A percentile compares a stretch with the other conserved stretches of the same genome.
These are phyloP conservation scores for Brotula barbata DNA, from an alignment of 2,797 vertebrate genomes.

Conservation along the genomic window DNA sequence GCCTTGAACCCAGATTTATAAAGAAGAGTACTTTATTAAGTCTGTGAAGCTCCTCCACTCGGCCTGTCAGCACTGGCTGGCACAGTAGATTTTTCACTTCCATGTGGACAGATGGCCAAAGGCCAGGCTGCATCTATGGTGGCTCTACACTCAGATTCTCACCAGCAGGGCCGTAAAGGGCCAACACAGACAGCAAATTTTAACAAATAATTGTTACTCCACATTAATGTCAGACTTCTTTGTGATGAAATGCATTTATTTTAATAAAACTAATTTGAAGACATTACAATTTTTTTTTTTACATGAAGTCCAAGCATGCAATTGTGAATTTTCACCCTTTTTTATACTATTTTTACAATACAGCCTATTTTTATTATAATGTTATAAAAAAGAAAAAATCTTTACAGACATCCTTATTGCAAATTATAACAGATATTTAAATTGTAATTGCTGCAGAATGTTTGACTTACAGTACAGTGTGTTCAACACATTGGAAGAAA, in stretches of 20 bases:
- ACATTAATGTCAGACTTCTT: constrained; percentile 11
- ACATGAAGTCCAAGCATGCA: neutral
- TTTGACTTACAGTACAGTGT: constrained; percentile 10
- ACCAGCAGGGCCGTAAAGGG: constrained; percentile 34
- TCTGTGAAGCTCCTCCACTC: constrained; percentile 40
- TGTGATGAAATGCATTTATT: neutral
- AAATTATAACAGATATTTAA: constrained; percentile 16
- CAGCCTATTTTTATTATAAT: too few relatives aligned
- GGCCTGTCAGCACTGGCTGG: constrained; percentile 58
- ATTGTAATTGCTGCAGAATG: constrained; percentile 1
- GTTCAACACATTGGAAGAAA: neutral
- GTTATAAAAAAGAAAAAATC: too few relatives aligned
- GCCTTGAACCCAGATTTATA: constrained; percentile 30
- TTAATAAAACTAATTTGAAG: constrained; percentile 6
- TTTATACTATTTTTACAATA: too few relatives aligned
- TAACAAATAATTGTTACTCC: constrained; percentile 17
- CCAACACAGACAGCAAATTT: constrained; percentile 33
- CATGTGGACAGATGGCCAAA: constrained; percentile 70
- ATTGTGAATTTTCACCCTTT: neutral
- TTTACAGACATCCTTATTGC: neutral
- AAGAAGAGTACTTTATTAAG: constrained; percentile 37
- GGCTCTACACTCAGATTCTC: constrained; percentile 52
- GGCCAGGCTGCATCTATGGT: constrained; percentile 70
- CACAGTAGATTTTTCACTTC: constrained; percentile 70
- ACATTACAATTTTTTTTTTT: constrained; percentile 4